Evolutionary conservation across 1,140 invertebrate genomes (phyloP), one percentile per base, ranked within the genome.

Genomic region (Euschistus heros): DNA sequence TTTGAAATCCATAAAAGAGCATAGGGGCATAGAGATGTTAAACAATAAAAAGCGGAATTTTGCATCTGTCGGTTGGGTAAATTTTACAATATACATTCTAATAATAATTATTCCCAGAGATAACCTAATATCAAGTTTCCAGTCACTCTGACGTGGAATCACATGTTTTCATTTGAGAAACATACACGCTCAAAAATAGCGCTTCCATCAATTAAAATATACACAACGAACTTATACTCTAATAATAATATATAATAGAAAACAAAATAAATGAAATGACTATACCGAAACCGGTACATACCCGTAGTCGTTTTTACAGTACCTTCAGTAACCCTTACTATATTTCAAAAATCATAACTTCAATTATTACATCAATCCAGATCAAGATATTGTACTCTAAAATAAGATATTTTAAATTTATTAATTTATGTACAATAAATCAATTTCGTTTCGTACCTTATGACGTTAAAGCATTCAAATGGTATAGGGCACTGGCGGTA

Each of bases 201-300:
- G 5, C 47, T 52, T 17, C 47, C 13, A 52, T 52, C n/a, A 17
- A 18, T 17, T 52, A 57, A 57, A 57, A 37, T 57, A 57, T 57
- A 24, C 24, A 57, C 54, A 57, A 57, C 54, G 22, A 57, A 57
- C 54, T 57, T 57, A 57, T 57, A 57, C 10, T 24, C 54, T 57
- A 57, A 24, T 24, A 57, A 24, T 24, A 24, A 20, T 57, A 50
- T 59, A 59, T 60, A 64, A 67, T 60, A 68, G 57, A 66, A 57
- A 57, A 24, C 20, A 66, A 61, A 67, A 64, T 64, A 61, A 57
- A 30, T 20, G 13, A 68, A 42, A 57, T 69, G 67, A 66, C 67
- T 69, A 69, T 66, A 69, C 65, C 65, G 67, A 59, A 65, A 47
- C 54, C 68, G 68, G 66, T 70, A 70, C 68, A 68, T 71, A 70